Evolutionary conservation across 1,140 invertebrate species (phyloP), one percentile per base, ranked within the genome.

Genomic region (Stegodyphus mimosarum): DNA sequence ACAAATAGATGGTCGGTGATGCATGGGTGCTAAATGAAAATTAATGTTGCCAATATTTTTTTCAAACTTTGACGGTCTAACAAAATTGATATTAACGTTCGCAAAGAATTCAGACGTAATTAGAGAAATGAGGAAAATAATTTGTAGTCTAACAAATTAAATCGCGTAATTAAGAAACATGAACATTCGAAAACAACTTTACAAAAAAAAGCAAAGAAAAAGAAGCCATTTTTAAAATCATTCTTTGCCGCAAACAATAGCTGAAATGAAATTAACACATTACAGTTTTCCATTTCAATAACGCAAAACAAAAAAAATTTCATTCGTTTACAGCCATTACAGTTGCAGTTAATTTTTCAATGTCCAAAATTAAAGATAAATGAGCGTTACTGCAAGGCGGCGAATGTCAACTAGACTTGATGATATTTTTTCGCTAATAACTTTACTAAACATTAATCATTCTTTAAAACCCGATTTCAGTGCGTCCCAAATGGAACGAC

Each of bases 361-460:
- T 75, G 81, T 84, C 81, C 7, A 63, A 76, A 84, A 84, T 84
- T 84, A 84, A 84, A 75, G 63, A 64, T 76, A 84, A 84, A 18
- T 55, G 81, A 84, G 51, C 64, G 50, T 60, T 67, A 71, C 63
- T 75, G 73, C 63, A 64, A 55, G n/a, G 81, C 64, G 11, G 51
- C 17, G 15, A 67, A 75, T 33, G 33, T 33, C 33, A 33, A 33
- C 33, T 33, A 33, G 33, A 33, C 33, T 55, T 69, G 72, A 63
- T 53, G 78, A 49, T 52, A 75, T 84, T 84, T 83, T 83, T 84
- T 84, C 81, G 15, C 17, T 84, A 84, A 84, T 84, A 84, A 84
- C 81, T 84, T 84, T 75, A 84, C 81, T 18, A 84, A 75, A 76
- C 81, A 84, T 84, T 84, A 84, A 84, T 84, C 81, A 84, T 69